phyloP scores from a whole-genome alignment of 2,888 invertebrate genomes.

The Mythimna pallens region DNA sequence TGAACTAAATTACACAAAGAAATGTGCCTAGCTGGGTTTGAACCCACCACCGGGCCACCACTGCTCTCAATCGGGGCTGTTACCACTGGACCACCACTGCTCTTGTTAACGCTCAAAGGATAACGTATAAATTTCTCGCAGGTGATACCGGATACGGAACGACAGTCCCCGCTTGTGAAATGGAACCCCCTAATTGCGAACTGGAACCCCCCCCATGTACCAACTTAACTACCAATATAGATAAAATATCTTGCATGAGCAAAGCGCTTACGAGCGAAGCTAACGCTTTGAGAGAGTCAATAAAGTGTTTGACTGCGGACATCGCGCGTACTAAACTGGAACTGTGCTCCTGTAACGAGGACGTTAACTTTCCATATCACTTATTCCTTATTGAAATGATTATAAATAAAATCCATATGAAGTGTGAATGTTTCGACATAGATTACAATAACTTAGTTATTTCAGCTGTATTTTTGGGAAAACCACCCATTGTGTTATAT shows the following conservation, averaged over 20 bases:
- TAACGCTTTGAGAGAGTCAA: constrained; percentile 82
- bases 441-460: constrained; percentile 85
- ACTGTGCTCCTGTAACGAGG: constrained; percentile 68
- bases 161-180: no score
- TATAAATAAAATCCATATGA: constrained; percentile 87
- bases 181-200: constrained; percentile 25
- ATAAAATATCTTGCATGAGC: constrained; percentile 84
- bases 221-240: constrained; percentile 76
- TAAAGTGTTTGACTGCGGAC: constrained; percentile 81
- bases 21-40: no score
- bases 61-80: no score
- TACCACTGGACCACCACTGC: no score
- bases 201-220: constrained; percentile 65
- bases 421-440: constrained; percentile 87
- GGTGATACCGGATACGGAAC: neutral
- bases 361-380: constrained; percentile 84
- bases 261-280: constrained; percentile 84
- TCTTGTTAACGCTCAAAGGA: neutral
- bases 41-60: no score
- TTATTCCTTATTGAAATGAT: constrained; percentile 86
- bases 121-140: neutral
- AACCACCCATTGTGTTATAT: constrained; percentile 82
- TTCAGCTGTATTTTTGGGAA: constrained; percentile 83
- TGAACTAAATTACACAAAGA: no score
- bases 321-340: constrained; percentile 80